Conservation (phyloP, 2,888 invertebrate species). For the Athalia circularis region DNA sequence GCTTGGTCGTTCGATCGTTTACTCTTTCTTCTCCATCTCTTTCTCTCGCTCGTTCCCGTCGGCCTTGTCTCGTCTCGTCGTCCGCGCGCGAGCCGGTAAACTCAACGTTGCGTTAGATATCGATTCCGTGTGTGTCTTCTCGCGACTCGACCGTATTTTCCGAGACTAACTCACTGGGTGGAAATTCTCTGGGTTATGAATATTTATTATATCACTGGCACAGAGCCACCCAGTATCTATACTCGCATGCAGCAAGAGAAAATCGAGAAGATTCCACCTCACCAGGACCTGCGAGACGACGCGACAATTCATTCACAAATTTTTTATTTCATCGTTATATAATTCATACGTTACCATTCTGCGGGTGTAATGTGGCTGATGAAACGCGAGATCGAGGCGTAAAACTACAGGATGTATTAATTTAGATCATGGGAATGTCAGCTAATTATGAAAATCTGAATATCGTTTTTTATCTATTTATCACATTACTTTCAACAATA, state of each 20-base stretch:
- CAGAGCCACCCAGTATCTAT: background rate
- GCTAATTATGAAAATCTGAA: no score
- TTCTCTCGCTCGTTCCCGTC: slow-evolving; percentile 24
- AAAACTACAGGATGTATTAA: background rate
- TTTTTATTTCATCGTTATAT: no score
- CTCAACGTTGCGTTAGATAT: slow-evolving; percentile 44
- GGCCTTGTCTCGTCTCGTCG: slow-evolving; percentile 36
- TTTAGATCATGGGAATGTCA: no score
- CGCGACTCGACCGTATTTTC: slow-evolving; percentile 43
- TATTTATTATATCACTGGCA: slow-evolving; percentile 39
- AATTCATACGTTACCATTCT: no score
- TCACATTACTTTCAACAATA: no score
- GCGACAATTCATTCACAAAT: no score
- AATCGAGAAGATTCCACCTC: slow-evolving; percentile 1
- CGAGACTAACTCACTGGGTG: slow-evolving; percentile 17
- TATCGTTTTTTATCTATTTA: no score
- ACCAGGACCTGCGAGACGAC: background rate
- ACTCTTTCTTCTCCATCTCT: background rate
- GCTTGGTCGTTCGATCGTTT: slow-evolving; percentile 1
- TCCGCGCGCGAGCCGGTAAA: slow-evolving; percentile 7
- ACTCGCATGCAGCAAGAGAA: background rate
- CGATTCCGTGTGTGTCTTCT: slow-evolving; percentile 45
- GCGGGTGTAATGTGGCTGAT: background rate
- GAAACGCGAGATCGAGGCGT: background rate
- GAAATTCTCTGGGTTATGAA: slow-evolving; percentile 45